Percentiles rank a stretch among this genome's conserved stretches.
Conservation (phyloP, 2,113 vertebrate genomes). For the Malurus melanocephalus region DNA sequence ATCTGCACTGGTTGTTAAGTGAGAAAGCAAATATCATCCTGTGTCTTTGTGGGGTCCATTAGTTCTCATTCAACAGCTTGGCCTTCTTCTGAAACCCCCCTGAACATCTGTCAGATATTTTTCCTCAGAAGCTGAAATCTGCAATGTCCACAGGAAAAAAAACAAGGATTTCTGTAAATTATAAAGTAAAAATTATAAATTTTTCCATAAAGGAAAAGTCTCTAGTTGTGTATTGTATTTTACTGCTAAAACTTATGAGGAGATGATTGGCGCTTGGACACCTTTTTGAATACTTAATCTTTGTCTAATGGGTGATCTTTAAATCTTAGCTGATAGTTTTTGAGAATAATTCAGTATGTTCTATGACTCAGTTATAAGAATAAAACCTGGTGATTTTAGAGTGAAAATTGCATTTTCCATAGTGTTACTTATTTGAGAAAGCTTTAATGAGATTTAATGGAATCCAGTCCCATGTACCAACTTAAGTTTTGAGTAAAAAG, state of each 20-base stretch:
- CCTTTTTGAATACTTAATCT: not conserved
- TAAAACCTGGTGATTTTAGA: not conserved
- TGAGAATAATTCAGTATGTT: not conserved
- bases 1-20: not conserved
- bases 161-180: not conserved
- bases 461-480: not conserved
- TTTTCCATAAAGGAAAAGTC: not conserved
- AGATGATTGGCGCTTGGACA: not conserved
- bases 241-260: not conserved
- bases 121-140: not conserved
- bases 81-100: not conserved
- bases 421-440: not conserved
- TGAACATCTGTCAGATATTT: not conserved
- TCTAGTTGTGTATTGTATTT: not conserved
- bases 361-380: not conserved
- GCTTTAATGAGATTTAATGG: not conserved
- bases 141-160: not conserved
- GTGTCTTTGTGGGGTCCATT: not conserved
- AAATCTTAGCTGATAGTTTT: not conserved
- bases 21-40: not conserved
- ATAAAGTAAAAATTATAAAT: not conserved
- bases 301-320: not conserved
- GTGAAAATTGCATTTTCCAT: not conserved
- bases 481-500: not conserved
- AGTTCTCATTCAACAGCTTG: not conserved